These are phyloP conservation scores for Istiophorus platypterus DNA, from an alignment of 2,113 vertebrate species.

Conservation along the genomic window DNA sequence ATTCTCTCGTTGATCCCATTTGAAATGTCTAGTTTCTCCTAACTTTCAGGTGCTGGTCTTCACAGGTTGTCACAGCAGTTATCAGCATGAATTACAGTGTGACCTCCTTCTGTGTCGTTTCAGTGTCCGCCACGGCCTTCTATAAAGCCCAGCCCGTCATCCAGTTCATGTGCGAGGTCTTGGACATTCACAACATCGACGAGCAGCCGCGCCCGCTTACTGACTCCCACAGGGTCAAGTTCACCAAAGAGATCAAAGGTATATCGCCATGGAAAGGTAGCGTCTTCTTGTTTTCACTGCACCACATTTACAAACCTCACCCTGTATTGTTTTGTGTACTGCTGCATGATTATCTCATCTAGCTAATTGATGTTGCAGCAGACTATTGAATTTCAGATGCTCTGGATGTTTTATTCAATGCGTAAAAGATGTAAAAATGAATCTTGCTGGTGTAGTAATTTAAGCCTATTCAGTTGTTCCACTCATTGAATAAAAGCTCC, in stretches of 20 bases:
- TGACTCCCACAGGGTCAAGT: slow-evolving; percentile 98
- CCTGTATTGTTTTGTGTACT: background rate
- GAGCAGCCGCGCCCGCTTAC: slow-evolving; percentile 96
- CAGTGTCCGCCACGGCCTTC: slow-evolving; percentile 98
- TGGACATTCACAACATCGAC: slow-evolving; percentile 98
- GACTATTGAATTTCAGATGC: background rate
- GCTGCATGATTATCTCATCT: background rate
- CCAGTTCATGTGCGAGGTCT: slow-evolving; percentile 99
- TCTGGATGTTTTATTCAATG: background rate
- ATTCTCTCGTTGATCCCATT: too few species aligned
- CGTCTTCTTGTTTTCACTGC: slow-evolving; percentile 18
- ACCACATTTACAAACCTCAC: too few species aligned
- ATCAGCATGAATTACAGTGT: background rate
- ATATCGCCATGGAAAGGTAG: slow-evolving; percentile 9
- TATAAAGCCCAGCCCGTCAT: slow-evolving; percentile 99
- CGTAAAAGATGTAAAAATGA: background rate
- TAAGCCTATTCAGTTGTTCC: background rate
- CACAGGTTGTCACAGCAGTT: too few species aligned
- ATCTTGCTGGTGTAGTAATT: background rate
- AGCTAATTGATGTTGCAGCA: background rate
- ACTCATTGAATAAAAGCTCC: background rate
- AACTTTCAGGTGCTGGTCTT: too few species aligned
- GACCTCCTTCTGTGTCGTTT: background rate
- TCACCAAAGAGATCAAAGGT: slow-evolving; percentile 99
- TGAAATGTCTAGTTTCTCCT: too few species aligned